These are phyloP conservation scores for Eupeodes latifasciatus DNA, from an alignment of 2,888 invertebrate genomes.

Conservation along the genomic window DNA sequence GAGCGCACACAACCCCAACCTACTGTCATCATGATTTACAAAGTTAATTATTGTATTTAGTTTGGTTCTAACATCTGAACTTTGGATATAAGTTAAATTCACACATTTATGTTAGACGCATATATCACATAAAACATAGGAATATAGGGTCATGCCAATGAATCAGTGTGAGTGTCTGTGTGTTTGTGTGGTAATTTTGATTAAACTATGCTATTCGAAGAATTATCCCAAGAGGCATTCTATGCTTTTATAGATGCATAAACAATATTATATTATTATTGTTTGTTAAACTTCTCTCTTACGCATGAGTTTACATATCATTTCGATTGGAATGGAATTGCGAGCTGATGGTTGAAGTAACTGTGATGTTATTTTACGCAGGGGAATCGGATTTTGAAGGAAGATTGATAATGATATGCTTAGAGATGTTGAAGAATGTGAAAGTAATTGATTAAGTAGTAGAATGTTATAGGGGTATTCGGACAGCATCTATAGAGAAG, in stretches of 20 bases:
- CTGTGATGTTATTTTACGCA: conserved; percentile 10
- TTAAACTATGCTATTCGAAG: conserved; percentile 36
- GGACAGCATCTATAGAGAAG: too few relatives aligned
- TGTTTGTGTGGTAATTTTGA: conserved; percentile 25
- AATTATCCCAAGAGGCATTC: not conserved
- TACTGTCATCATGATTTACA: conserved; percentile 61
- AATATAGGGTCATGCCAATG: conserved; percentile 4
- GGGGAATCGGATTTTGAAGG: not conserved
- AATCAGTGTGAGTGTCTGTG: not conserved
- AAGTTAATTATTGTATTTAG: conserved; percentile 76
- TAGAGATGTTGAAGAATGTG: not conserved
- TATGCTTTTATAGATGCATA: not conserved
- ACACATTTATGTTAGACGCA: conserved; percentile 63
- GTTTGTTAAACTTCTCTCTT: conserved; percentile 49
- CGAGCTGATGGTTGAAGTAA: not conserved
- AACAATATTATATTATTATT: conserved; percentile 19
- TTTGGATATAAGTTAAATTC: conserved; percentile 75
- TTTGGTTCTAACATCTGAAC: conserved; percentile 73
- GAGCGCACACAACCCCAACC: not conserved
- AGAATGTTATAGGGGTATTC: too few relatives aligned
- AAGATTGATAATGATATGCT: not conserved
- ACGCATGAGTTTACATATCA: conserved; percentile 46
- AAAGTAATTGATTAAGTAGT: not conserved
- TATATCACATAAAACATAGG: not conserved
- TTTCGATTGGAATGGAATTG: conserved; percentile 26